Evolutionary conservation across 92 coral and sea anemone species (phyloP).

Genomic region (Galaxea fascicularis): DNA sequence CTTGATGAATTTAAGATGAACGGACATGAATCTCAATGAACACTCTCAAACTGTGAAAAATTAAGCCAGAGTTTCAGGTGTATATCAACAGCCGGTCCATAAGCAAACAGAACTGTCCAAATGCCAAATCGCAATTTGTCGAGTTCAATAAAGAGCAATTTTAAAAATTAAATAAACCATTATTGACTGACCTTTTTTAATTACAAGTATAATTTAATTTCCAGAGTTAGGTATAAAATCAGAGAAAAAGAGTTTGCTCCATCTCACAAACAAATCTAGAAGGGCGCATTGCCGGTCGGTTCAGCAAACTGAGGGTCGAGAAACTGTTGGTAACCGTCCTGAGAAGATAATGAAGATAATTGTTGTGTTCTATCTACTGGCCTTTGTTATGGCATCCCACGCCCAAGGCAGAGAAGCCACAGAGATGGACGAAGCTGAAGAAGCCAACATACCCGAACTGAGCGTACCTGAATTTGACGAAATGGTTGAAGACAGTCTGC

Average conservation of each 20-base stretch:
- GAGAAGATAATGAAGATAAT: conserved; percentile 5
- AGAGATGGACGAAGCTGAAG: conserved; percentile 37
- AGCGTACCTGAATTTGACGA: conserved; percentile 10
- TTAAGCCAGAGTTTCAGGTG: too few species aligned
- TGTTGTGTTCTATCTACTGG: conserved; percentile 6
- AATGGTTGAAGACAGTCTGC: not conserved
- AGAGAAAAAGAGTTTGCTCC: not conserved
- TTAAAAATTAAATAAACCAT: conserved; percentile 5
- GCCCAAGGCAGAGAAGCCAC: conserved; percentile 32
- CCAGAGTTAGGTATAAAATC: not conserved
- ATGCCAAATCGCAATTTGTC: not conserved
- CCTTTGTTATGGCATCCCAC: conserved; percentile 33
- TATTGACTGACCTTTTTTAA: not conserved
- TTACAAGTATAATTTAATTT: not conserved
- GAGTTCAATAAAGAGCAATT: not conserved
- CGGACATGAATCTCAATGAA: too few species aligned
- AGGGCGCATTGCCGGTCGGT: not conserved
- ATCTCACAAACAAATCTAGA: conserved; percentile 10
- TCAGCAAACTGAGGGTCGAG: not conserved
- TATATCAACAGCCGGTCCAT: too few species aligned
- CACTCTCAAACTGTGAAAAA: too few species aligned
- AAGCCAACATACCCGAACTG: not conserved
- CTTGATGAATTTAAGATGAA: too few species aligned
- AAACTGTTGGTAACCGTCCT: not conserved
- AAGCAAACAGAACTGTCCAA: not conserved